Percentiles rank a stretch among this genome's conserved stretches.
phyloP scores from a whole-genome alignment of 2,888 invertebrate species.

The Timema cristinae region DNA sequence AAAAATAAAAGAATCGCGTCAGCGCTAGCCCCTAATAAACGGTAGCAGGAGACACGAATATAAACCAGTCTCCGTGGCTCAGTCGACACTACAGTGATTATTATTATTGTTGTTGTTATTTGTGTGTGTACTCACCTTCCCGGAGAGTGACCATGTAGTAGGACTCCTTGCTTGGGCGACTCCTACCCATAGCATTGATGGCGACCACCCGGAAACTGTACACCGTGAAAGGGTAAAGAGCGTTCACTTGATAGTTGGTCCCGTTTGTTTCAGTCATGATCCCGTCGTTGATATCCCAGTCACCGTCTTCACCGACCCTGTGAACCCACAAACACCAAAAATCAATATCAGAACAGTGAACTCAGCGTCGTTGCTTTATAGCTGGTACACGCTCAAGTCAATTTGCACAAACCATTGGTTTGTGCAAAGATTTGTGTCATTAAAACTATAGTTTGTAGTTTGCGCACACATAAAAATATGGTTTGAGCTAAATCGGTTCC shows the following conservation, averaged over 20 bases:
- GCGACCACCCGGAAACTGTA: constrained; percentile 71
- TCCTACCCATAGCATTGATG: constrained; percentile 66
- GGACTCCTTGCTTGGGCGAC: constrained; percentile 63
- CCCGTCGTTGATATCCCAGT: constrained; percentile 59
- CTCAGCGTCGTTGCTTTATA: neutral
- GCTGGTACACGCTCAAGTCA: neutral
- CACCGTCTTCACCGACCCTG: constrained; percentile 66
- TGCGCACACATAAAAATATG: no score
- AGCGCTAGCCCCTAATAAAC: no score
- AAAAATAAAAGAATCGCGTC: no score
- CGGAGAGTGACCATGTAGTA: constrained; percentile 70
- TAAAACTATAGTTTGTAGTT: no score
- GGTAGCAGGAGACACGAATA: no score
- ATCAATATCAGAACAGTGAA: neutral
- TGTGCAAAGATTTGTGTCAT: no score
- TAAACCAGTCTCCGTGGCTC: no score
- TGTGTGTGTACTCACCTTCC: constrained; percentile 58
- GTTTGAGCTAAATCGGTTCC: no score
- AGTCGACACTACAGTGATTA: no score
- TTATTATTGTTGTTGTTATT: neutral
- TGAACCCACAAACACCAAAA: neutral
- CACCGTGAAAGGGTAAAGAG: constrained; percentile 67
- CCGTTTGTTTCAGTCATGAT: constrained; percentile 60
- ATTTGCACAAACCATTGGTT: neutral
- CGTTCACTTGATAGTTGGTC: constrained; percentile 61